These are phyloP conservation scores for Pongo abelii DNA, from an alignment of 2,113 vertebrate species.

Conservation along the genomic window DNA sequence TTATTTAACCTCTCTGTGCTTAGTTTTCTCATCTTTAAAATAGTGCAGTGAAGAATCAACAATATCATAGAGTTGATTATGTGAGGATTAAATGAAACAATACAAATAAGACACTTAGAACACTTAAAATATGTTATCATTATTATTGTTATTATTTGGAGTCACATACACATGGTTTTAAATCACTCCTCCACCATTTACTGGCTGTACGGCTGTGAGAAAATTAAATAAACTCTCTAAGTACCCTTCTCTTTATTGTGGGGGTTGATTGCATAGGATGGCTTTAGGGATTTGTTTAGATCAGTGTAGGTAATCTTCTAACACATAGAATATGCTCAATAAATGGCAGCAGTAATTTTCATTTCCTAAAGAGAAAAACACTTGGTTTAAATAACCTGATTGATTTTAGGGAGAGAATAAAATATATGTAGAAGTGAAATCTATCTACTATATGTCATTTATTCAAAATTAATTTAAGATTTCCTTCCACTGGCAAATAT, in stretches of 20 bases:
- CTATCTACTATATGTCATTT: neutral
- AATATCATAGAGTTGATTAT: neutral
- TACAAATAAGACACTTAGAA: neutral
- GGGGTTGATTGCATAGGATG: neutral
- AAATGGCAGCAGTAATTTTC: neutral
- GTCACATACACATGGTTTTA: neutral
- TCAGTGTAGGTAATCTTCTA: neutral
- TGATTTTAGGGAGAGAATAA: neutral
- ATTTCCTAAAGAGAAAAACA: neutral
- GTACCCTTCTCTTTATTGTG: neutral
- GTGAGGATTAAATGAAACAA: neutral
- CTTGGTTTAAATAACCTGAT: neutral
- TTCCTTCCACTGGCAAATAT: neutral
- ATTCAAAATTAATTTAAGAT: constrained; percentile 9
- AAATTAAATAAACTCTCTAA: neutral
- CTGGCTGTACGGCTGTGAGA: neutral
- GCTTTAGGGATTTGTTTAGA: neutral
- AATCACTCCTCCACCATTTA: neutral
- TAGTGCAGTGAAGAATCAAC: neutral
- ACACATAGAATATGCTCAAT: neutral
- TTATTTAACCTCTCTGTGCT: neutral
- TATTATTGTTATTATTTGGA: neutral
- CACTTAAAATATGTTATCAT: neutral
- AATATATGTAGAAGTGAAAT: neutral
- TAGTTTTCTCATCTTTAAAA: neutral